Base-by-base conservation (phyloP, 2,888 invertebrate species). In the Drosophila aldrichi region DNA sequence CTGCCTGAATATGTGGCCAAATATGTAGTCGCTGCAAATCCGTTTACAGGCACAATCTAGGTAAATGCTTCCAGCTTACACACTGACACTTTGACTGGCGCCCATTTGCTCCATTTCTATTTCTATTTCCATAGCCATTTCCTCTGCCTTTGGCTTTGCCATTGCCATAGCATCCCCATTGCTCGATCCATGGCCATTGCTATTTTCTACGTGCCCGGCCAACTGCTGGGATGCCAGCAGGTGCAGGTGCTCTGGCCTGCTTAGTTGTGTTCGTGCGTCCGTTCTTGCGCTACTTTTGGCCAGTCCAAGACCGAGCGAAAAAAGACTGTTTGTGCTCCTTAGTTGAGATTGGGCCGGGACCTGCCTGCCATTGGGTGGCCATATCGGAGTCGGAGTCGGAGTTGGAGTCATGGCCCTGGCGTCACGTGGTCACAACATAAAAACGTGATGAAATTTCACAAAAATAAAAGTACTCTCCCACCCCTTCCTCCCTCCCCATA, bases 361-460 rank as follows among this genome's bases (percentile, higher is more conserved):
- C 32, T 67, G 48, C 29, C 36, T 61, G 61, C 44, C 44, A 22
- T 32, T 58, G 55, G 71, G 69, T 71, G 74, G 80, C 70, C 18
- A 57, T 60, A 64, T 66, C 76, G 75, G 79, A 76, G 74, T 70
- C 74, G 48, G 25, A 25, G 25, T 22, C 20, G 20, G 58, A 25
- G 25, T 22, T 2, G 20, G 58, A 76, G 82, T 69, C 73, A 73
- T 60, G 79, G 66, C 77, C 77, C 66, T 90, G 91, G 91, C 92
- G 92, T 92, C 92, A 92, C 92, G 92, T 92, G 92, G 92, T 92
- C 92, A 90, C 88, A 92, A 91, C 92, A 92, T 93, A 92, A 92
- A 92, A 92, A 92, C 92, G 92, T 92, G 92, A 92, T 92, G 90
- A 91, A 92, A 92, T 91, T 92, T 83, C 81, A 90, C 87, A 84